A percentile compares a stretch with the other conserved stretches of the same genome.
These are phyloP conservation scores for Phenganax marumi DNA, from an alignment of 92 coral and sea anemone genomes.

Conservation along the genomic window DNA sequence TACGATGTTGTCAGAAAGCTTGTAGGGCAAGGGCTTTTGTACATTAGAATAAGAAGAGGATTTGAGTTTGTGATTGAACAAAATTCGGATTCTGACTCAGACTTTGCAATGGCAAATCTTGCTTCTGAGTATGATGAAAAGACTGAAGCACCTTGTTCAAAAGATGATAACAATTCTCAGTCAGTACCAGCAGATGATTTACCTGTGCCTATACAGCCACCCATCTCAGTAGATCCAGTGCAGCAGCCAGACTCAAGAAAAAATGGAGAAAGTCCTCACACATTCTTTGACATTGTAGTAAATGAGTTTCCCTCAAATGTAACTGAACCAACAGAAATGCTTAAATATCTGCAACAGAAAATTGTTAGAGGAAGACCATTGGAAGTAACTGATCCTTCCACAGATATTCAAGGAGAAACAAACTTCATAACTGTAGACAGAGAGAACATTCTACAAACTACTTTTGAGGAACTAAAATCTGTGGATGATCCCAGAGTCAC, in stretches of 20 bases:
- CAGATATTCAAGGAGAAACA: constrained; percentile 52
- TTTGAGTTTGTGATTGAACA: constrained; percentile 16
- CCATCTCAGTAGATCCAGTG: background rate
- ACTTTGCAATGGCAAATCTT: background rate
- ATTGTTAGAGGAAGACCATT: constrained; percentile 58
- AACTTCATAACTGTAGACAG: constrained; percentile 63
- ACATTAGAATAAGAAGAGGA: constrained; percentile 22
- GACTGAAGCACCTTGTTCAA: background rate
- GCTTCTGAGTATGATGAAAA: background rate
- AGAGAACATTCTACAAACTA: constrained; percentile 56
- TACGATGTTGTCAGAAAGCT: constrained; percentile 45
- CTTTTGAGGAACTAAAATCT: constrained; percentile 61
- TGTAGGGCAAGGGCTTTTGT: constrained; percentile 53
- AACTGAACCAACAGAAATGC: constrained; percentile 64
- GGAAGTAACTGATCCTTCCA: constrained; percentile 53
- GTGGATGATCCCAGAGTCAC: constrained; percentile 50
- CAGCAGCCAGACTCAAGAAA: background rate
- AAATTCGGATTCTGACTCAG: constrained; percentile 31
- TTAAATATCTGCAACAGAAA: constrained; percentile 61
- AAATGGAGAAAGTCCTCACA: constrained; percentile 15
- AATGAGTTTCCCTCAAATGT: constrained; percentile 46
- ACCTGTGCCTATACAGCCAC: constrained; percentile 8
- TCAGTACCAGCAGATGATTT: background rate
- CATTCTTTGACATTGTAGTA: constrained; percentile 23
- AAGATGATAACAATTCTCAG: background rate